Conservation (phyloP, 2,888 invertebrate genomes). For the Emesis furor region DNA sequence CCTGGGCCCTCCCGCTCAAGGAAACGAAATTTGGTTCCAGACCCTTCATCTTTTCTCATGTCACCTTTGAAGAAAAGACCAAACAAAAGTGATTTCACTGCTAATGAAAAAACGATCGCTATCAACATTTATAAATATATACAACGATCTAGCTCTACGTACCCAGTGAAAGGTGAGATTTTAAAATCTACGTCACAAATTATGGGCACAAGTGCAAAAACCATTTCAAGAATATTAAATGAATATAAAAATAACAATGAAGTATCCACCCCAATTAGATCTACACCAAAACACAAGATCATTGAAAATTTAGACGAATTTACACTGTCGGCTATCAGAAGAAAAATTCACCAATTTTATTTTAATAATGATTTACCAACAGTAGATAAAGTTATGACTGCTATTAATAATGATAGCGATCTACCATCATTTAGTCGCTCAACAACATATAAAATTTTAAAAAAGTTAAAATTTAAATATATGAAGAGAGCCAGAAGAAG, state of each 20-base stretch:
- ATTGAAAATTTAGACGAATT: not conserved
- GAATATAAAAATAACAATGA: not conserved
- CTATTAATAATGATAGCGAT: not conserved
- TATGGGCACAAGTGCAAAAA: not conserved
- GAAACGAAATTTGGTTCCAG: not conserved
- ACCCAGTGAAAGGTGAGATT: not conserved
- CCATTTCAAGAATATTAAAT: not conserved
- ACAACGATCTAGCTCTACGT: not conserved
- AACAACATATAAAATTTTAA: not conserved
- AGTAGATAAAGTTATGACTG: constrained; percentile 15
- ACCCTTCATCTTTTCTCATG: not conserved
- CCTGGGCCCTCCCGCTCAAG: not conserved
- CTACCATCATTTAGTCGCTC: not conserved
- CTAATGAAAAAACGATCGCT: not conserved
- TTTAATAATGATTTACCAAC: not conserved
- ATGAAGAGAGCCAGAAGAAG: constrained; percentile 20
- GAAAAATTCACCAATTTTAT: not conserved
- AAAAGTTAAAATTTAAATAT: constrained; percentile 22
- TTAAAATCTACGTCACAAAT: not conserved
- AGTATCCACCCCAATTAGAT: not conserved
- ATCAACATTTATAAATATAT: not conserved
- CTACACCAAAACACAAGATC: not conserved
- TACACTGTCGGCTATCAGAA: not conserved
- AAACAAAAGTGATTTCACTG: not conserved
- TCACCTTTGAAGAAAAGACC: not conserved